These are phyloP conservation scores for Eptatretus burgeri DNA, from an alignment of 2,113 vertebrate genomes.

Conservation along the genomic window DNA sequence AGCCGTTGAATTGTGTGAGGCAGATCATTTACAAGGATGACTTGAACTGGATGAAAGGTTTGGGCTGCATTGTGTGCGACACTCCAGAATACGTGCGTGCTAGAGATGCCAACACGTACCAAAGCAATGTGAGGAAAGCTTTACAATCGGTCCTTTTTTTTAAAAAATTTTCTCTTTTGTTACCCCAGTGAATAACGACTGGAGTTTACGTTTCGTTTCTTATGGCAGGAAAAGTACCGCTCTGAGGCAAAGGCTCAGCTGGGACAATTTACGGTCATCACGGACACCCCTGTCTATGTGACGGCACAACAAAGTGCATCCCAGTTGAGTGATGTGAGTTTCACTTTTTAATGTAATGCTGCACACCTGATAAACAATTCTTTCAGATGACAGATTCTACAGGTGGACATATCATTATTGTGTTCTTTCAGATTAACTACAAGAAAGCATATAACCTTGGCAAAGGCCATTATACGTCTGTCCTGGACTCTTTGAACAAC, in stretches of 20 bases:
- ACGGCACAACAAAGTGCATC: conserved; percentile 39
- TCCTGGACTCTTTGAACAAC: conserved; percentile 6
- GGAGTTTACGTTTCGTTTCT: not conserved
- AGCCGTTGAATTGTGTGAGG: not conserved
- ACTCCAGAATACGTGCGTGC: conserved; percentile 79
- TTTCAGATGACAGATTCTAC: too few species aligned
- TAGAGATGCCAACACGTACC: conserved; percentile 56
- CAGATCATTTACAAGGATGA: conserved; percentile 76
- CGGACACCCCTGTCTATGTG: conserved; percentile 55
- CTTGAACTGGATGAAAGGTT: conserved; percentile 68
- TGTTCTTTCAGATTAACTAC: not conserved
- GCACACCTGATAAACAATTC: not conserved
- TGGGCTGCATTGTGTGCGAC: conserved; percentile 76
- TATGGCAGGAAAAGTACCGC: conserved; percentile 47
- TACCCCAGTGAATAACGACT: too few species aligned
- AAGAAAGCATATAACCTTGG: not conserved
- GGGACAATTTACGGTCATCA: conserved; percentile 39
- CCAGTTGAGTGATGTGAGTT: conserved; percentile 55
- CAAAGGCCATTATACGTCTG: not conserved
- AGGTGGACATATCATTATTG: too few species aligned
- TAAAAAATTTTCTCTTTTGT: not conserved
- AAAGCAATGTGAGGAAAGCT: conserved; percentile 47
- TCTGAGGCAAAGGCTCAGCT: conserved; percentile 36
- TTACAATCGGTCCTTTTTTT: not conserved
- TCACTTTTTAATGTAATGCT: not conserved